Evolutionary conservation across 2,797 vertebrate genomes (phyloP), one percentile per base, ranked within the genome.

Genomic region (Manis javanica): DNA sequence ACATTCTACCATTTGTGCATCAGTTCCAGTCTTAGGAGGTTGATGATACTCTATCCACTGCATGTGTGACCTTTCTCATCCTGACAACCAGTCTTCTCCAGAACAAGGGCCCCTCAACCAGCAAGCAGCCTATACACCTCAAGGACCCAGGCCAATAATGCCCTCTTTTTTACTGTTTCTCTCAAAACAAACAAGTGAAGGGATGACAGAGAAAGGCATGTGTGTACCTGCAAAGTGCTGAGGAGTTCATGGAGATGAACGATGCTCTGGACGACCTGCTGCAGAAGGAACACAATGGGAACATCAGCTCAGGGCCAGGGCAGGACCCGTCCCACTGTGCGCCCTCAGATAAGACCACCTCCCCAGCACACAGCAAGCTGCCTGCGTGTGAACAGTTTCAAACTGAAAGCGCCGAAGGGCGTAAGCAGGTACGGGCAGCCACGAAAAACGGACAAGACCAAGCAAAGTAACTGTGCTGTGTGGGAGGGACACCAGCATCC

Each of bases 201-300:
- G 53, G 49, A 19, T 5, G 1, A n/a, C 26, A 34, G 61, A 14
- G 3, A 31, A 29, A 21, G 39, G 24, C 53, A 91, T 72, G 46
- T 46, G 46, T 46, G 34, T 98, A 99, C 99, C 99, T 99, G 99
- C 97, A 99, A 98, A 63, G 98, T 98, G 97, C 98, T 99, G 96
- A 99, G 99, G 96, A 99, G 99, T 49, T 99, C 98, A 29, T 99
- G 99, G 74, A 99, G 99, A 91, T 98, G 99, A 95, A 99, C 98
- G 75, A 99, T 99, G 64, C 99, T 99, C 96, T 99, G 98, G 86
- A 99, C 98, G 84, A 99, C 98, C 98, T 99, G 99, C 99, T 99
- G 98, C 85, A 26, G 97, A 68, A 96, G 96, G 86, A 97, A 98
- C n/a, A 96, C 97, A 97, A 18, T 5, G 87, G n/a, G 71, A 31